phyloP scores from a whole-genome alignment of 2,888 invertebrate species.

The Antheraea yamamai region DNA sequence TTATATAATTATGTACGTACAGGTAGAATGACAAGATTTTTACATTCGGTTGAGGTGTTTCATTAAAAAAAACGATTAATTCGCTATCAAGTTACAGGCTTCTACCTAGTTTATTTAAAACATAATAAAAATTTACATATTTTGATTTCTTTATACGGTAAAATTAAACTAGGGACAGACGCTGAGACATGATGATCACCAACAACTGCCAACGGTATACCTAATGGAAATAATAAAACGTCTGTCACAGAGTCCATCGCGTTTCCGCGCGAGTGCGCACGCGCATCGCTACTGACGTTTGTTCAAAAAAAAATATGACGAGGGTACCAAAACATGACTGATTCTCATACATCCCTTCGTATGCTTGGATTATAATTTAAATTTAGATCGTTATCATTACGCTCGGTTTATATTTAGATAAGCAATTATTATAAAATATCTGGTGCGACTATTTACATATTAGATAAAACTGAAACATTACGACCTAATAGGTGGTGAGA shows the following conservation, averaged over 20 bases:
- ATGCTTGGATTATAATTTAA: neutral
- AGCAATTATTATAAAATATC: neutral
- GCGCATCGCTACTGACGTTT: constrained; percentile 22
- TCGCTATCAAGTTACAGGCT: too few species aligned
- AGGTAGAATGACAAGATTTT: too few species aligned
- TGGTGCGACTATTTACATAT: neutral
- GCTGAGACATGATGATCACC: neutral
- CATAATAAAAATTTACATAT: too few species aligned
- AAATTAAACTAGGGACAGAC: neutral
- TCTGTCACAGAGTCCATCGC: constrained; percentile 27
- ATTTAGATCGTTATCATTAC: constrained; percentile 4
- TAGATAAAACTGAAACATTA: neutral
- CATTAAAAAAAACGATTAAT: too few species aligned
- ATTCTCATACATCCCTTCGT: constrained; percentile 1
- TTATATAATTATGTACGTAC: too few species aligned
- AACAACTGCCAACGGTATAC: neutral
- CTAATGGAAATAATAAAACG: constrained; percentile 17
- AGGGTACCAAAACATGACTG: constrained; percentile 9
- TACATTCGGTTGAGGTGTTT: too few species aligned
- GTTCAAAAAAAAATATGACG: neutral
- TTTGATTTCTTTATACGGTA: neutral
- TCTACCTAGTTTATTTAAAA: too few species aligned
- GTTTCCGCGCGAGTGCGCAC: constrained; percentile 31
- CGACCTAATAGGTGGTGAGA: neutral
- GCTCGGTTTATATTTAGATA: neutral